Evolutionary conservation across 1,140 invertebrate species (phyloP).

Genomic region (Lepidostoma basale): DNA sequence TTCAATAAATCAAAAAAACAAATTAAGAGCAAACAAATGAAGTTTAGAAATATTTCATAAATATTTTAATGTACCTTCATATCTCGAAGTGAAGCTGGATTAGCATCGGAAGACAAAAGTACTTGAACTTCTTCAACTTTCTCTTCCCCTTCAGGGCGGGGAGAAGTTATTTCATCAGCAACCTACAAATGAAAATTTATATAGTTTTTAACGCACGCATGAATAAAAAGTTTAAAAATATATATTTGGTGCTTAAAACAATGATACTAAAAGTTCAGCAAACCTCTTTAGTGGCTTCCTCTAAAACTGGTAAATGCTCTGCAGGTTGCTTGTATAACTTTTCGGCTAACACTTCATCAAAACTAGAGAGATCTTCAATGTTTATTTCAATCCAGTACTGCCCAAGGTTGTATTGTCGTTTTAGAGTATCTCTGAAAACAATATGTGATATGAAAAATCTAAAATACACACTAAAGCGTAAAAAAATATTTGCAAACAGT

Average conservation of each 20-base stretch:
- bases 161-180: conserved; percentile 94
- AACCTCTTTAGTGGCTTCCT: conserved; percentile 94
- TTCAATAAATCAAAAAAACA: no score
- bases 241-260: not conserved
- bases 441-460: not conserved
- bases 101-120: conserved; percentile 82
- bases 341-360: conserved; percentile 93
- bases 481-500: not conserved
- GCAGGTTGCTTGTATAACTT: conserved; percentile 91
- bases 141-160: conserved; percentile 88
- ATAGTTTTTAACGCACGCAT: not conserved
- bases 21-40: no score
- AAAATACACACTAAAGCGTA: not conserved
- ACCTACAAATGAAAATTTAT: conserved; percentile 56
- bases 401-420: conserved; percentile 90
- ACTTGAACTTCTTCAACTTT: conserved; percentile 95
- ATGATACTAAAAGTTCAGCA: not conserved
- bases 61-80: conserved; percentile 71
- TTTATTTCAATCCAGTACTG: conserved; percentile 93
- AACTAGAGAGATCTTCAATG: conserved; percentile 92
- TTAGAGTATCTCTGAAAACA: conserved; percentile 82
- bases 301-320: conserved; percentile 93
- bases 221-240: not conserved
- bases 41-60: no score
- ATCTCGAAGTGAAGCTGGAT: conserved; percentile 81